Evolutionary conservation across 2,113 vertebrate species (phyloP).

Genomic region (Indicator indicator): DNA sequence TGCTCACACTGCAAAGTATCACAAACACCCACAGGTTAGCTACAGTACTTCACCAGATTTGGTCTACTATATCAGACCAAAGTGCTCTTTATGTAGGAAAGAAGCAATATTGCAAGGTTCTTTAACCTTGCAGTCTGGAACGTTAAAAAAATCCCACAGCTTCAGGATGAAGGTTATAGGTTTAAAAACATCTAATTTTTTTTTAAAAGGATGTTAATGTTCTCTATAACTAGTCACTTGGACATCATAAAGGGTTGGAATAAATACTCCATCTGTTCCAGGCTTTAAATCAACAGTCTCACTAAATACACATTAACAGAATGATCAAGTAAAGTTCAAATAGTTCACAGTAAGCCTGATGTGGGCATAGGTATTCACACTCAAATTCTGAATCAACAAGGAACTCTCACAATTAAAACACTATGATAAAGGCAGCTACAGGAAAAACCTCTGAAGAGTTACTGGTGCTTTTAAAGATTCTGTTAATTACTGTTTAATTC

Average conservation of each 20-base stretch:
- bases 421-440: not conserved
- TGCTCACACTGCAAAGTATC: accelerated
- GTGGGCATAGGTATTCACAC: not conserved
- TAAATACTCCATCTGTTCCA: not conserved
- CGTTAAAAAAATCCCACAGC: not conserved
- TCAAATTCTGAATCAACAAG: not conserved
- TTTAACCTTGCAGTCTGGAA: not conserved
- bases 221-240: not conserved
- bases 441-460: not conserved
- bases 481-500: not conserved
- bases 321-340: not conserved
- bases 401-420: not conserved
- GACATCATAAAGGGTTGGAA: not conserved
- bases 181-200: not conserved
- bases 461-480: not conserved
- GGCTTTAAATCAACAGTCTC: conserved; percentile 7
- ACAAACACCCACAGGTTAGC: not conserved
- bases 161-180: not conserved
- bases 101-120: not conserved
- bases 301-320: not conserved
- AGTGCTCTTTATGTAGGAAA: not conserved
- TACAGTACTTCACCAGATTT: not conserved
- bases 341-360: not conserved
- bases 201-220: not conserved
- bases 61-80: not conserved